Conservation (phyloP, 2,113 vertebrate species). For the Myotis yumanensis region DNA sequence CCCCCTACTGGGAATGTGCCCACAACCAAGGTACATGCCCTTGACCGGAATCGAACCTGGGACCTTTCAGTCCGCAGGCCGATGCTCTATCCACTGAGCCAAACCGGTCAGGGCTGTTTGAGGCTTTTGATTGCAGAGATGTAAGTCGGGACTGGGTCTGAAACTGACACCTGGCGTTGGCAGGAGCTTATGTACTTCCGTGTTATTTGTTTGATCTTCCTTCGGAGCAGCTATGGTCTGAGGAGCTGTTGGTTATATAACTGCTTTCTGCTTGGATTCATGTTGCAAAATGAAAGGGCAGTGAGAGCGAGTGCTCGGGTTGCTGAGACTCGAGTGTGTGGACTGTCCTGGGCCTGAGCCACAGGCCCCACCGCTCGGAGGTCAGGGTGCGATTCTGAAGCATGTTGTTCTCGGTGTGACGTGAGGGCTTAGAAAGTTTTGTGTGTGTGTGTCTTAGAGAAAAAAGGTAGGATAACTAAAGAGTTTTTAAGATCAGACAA, state of each 20-base stretch:
- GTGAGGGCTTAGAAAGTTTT: neutral
- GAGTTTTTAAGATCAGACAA: neutral
- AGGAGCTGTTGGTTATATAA: neutral
- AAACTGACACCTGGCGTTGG: neutral
- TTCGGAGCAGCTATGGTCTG: neutral
- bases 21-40: too few species aligned
- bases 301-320: neutral
- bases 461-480: neutral
- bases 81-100: too few species aligned
- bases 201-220: neutral
- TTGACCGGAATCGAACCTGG: too few species aligned
- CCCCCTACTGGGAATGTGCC: too few species aligned
- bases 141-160: neutral
- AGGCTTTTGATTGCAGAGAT: neutral
- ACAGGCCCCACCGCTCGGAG: rapidly evolving
- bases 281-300: neutral
- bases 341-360: neutral
- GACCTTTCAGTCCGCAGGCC: too few species aligned
- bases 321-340: neutral
- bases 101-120: neutral
- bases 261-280: neutral
- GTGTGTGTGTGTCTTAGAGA: neutral
- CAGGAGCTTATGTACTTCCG: neutral
- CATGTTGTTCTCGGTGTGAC: neutral
- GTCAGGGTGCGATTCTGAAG: rapidly evolving